Base-by-base conservation (phyloP, 2,888 invertebrate species). In the Junonia oenone region DNA sequence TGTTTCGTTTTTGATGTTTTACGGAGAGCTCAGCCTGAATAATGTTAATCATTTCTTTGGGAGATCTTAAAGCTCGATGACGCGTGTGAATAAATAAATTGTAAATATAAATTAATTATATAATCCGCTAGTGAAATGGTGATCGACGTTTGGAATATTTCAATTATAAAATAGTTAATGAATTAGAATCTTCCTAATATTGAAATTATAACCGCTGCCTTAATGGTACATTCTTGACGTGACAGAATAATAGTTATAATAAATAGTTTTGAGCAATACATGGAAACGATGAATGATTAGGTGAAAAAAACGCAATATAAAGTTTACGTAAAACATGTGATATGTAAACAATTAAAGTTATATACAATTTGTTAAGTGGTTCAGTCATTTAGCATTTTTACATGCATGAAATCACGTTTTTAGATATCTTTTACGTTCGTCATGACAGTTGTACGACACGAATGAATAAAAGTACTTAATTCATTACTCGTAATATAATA, bases 41-140 rank as follows among this genome's bases (percentile, higher is more conserved):
- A 89, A 89, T 89, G 88, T 80, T 74, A 79, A 89, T 88, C 88
- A 89, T 88, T 82, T 85, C 88, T 88, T 83, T 83, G 82, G 73
- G 78, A 73, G 38, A 31, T 52, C 49, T 46, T 47, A 33, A 31
- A 55, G 45, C 38, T 51, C 19, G 50, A 45, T 45, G 53, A 48
- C 51, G 61, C 56, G 47, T 46, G 56, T 56, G 47, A 51, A 48
- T 49, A 49, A 52, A 55, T 40, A 48, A 53, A 40, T 51, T 61
- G 56, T 63, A 63, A 51, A 61, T 61, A 63, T 49, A 38, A 47
- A 47, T 43, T 40, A 49, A 48, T 46, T 37, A 46, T 51, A 40
- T 38, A 31, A 37, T 56, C 40, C 17, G 22, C 29, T 47, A 56
- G 47, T 35, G 40, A 47, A 51, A 33, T 29, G 19, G 22, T 14